Evolutionary conservation across 2,113 vertebrate species (phyloP), one percentile per base, ranked within the genome.

Genomic region (Leptodactylus fuscus): DNA sequence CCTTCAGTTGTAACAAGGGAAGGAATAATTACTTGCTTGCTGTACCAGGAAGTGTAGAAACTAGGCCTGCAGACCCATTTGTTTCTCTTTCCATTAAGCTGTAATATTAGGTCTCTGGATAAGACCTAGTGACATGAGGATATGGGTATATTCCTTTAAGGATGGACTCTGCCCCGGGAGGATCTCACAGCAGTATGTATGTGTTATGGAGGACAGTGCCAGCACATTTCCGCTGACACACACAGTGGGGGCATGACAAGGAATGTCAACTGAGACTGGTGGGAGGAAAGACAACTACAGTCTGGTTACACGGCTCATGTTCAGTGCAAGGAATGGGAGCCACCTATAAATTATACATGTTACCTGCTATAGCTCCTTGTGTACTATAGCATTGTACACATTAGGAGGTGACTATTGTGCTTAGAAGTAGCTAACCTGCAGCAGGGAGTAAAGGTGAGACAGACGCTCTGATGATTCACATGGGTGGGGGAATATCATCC

Each of bases 211-310:
- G 60, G 55, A 18, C 27, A 0, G 44, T 81, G 46, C 60, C 62
- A 81, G 62, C 80, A 81, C 44, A 70, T 81, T 24, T 69, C 60
- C 49, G 62, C 41, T 51, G 62, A 81, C 38, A 81, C 38, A 81
- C 44, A 18, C 38, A 85, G 78, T 13, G 49, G 65, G 49, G 36
- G 60, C 7, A 80, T 46, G 70, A 36, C 76, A 75, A 79, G 0
- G 5, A 1, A 73, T 24, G 69, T 20, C 81, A 69, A 53, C 9
- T 16, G 85, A 89, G 0, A 87, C 81, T 2, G n/a, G 74, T 18
- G 86, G 70, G 82, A 85, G 51, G 69, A 38, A 24, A 22, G 22
- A 73, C 46, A 24, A 27, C n/a, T 44, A 55, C 51, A 74, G 32
- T 83, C 34, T 74, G 51, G 74, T 60, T 74, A 74, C 51, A 74